Base-by-base conservation (phyloP, 2,888 invertebrate species). In the Drosophila niveifrons region DNA sequence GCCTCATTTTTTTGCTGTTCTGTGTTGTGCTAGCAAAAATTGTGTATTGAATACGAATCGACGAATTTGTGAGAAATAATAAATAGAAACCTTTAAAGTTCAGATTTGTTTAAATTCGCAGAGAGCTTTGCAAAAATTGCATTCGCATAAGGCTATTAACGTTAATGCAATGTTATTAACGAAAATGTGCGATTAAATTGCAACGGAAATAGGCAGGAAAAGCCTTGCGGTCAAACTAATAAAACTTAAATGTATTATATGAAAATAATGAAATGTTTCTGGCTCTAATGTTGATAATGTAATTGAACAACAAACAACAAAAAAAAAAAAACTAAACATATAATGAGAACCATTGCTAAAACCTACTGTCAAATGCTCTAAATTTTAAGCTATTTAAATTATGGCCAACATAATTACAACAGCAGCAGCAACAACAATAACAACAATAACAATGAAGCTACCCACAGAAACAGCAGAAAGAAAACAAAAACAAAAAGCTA, bases 351-450 rank as follows among this genome's bases (percentile, higher is more conserved):
- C 18, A 47, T 23, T 41, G 68, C 61, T 67, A 28, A 70, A 69
- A 36, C 44, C 44, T 67, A 61, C 66, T 80, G 84, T 66, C 86
- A 72, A 68, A 72, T 59, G 44, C 48, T 62, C 51, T 61, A 48
- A 75, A 59, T 66, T 62, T 68, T 73, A 72, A 82, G 68, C 76
- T 70, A 52, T 70, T 79, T 57, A 76, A 66, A 75, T 68, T 68
- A 63, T 68, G 70, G 47, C 39, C 11, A 46, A 50, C 7, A 56
- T 7, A 10, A 55, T 15, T 41, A 43, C 48, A 52, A 57, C 50
- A 10, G 41, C 28, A 31, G n/a, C 13, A 34, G 1, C 29, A 43
- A 41, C 13, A 28, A 31, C 23, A 48, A 39, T 51, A 55, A 4
- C 29, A 46, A 23, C 34, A 11, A n/a, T n/a, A 46, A 43, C 23